phyloP scores from a whole-genome alignment of 2,888 invertebrate species.

The Diarsia rubi region DNA sequence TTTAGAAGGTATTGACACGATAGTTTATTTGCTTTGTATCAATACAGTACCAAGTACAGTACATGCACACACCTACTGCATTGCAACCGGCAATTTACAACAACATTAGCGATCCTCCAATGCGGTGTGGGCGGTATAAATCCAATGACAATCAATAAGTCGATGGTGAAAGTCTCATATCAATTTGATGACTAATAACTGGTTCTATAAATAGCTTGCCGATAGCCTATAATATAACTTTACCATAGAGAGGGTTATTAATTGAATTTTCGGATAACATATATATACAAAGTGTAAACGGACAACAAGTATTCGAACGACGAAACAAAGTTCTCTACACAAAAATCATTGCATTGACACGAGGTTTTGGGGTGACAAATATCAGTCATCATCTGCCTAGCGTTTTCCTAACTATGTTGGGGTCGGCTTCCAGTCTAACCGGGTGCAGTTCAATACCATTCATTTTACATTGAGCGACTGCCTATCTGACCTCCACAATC shows the following conservation, averaged over 20 bases:
- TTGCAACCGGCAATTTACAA: slow-evolving; percentile 30
- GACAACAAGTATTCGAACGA: neutral
- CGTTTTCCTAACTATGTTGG: too few relatives aligned
- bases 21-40: neutral
- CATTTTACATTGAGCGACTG: too few relatives aligned
- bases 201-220: slow-evolving; percentile 32
- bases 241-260: slow-evolving; percentile 2
- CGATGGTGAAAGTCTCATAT: slow-evolving; percentile 55
- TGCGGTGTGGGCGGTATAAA: slow-evolving; percentile 40
- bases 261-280: neutral
- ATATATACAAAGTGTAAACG: neutral
- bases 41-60: slow-evolving; percentile 5
- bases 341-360: too few relatives aligned
- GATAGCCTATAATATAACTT: slow-evolving; percentile 28
- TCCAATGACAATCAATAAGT: slow-evolving; percentile 57
- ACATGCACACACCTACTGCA: slow-evolving; percentile 25
- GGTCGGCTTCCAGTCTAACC: too few relatives aligned
- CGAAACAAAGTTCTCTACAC: too few relatives aligned
- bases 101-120: slow-evolving; percentile 33
- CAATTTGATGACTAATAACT: slow-evolving; percentile 49
- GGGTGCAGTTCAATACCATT: too few relatives aligned
- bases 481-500: too few relatives aligned
- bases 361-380: too few relatives aligned
- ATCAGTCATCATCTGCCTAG: too few relatives aligned
- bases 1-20: neutral